Evolutionary conservation across 2,113 vertebrate species (phyloP), one percentile per base, ranked within the genome.

Genomic region (Atherinomorus stipes): DNA sequence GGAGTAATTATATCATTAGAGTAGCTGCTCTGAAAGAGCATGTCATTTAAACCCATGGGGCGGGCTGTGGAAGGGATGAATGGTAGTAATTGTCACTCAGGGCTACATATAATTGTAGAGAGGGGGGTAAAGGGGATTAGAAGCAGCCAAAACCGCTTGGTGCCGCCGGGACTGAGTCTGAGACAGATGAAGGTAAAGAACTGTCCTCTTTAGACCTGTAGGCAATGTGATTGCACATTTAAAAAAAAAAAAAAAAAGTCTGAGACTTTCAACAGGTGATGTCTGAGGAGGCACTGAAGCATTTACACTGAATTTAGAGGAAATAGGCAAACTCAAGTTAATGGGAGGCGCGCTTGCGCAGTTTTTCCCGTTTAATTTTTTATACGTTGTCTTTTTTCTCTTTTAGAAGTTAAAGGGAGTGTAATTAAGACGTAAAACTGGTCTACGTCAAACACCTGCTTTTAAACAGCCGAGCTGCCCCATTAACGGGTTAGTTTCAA

Each of bases 81-180:
- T 87, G 82, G 53, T 77, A 51, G 84, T 92, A 93, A 93, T 92
- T 93, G 90, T 91, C 90, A 92, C 90, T 86, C 79, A 78, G 84
- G 90, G 88, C 86, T 71, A 72, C 58, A 54, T 69, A 72, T 93
- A 91, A 93, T 93, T 91, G 90, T 78, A 90, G 80, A 79, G 83
- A 74, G 62, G 61, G 78, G 63, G 68, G 64, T 37, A 28, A 38
- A 72, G 79, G 49, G 74, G 89, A 89, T 89, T 89, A 89, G 69
- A 60, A 84, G 70, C 78, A 90, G 84, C 81, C 83, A 88, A 85
- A 91, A 83, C 85, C 66, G 83, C 81, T 89, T 66, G 90, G 90
- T 87, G 89, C 90, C 88, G n/a, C 63, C 59, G 81, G 80, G 88
- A 85, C 87, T 78, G 77, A 79, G 81, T 62, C 63, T 23, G 76